A percentile compares a stretch with the other conserved stretches of the same genome.
phyloP scores from a whole-genome alignment of 2,888 invertebrate genomes.

The Helicoverpa assulta region DNA sequence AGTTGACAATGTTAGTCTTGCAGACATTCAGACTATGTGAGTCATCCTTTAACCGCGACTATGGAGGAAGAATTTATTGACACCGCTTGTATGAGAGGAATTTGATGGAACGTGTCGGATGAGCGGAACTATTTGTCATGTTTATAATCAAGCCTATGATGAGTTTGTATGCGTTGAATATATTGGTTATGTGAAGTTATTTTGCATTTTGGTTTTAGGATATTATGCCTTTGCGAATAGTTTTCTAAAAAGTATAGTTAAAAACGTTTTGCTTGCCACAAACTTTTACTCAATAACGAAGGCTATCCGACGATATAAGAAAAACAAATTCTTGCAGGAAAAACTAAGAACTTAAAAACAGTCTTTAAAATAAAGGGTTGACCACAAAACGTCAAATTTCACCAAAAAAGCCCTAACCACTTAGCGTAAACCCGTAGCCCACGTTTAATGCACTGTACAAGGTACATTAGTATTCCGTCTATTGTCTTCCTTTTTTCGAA shows the following conservation, averaged over 20 bases:
- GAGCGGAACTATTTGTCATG: slow-evolving; percentile 48
- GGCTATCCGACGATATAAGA: slow-evolving; percentile 3
- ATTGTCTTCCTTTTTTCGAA: slow-evolving; percentile 65
- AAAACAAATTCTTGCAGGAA: slow-evolving; percentile 42
- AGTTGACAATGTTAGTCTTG: slow-evolving; percentile 78
- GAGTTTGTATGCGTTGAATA: neutral
- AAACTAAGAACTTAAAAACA: slow-evolving; percentile 29
- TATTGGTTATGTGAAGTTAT: neutral
- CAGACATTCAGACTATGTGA: slow-evolving; percentile 81
- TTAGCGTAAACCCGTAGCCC: slow-evolving; percentile 56
- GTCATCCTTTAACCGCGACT: slow-evolving; percentile 75
- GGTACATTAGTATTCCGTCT: slow-evolving; percentile 65
- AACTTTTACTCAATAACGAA: too few species aligned
- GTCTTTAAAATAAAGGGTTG: slow-evolving; percentile 45
- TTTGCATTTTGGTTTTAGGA: neutral
- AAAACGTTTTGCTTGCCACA: too few species aligned
- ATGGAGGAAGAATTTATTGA: slow-evolving; percentile 79
- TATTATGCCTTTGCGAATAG: neutral
- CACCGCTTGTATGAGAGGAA: slow-evolving; percentile 71
- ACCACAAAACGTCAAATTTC: slow-evolving; percentile 54
- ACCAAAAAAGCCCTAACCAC: slow-evolving; percentile 51
- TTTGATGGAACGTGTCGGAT: slow-evolving; percentile 54
- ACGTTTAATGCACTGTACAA: slow-evolving; percentile 62
- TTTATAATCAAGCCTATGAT: slow-evolving; percentile 15
- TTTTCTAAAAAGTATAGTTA: too few species aligned